These are phyloP conservation scores for Poliocrania exsul DNA, from an alignment of 2,797 vertebrate species.

Conservation along the genomic window DNA sequence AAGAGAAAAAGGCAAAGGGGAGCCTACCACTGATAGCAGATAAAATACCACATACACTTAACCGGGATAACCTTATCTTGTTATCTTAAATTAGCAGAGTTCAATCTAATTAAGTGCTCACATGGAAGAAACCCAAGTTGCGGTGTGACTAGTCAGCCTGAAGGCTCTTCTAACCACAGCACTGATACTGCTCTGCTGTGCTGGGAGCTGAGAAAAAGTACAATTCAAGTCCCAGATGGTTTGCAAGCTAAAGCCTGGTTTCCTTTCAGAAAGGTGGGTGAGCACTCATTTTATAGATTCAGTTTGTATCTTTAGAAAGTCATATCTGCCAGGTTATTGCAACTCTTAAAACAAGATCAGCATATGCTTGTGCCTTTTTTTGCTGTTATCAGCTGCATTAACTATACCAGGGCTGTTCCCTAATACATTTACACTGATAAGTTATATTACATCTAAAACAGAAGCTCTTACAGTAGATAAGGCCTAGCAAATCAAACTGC, in stretches of 20 bases:
- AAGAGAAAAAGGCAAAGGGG: neutral
- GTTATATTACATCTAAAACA: neutral
- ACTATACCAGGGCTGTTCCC: neutral
- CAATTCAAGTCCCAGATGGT: neutral
- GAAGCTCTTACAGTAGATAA: conserved; percentile 12
- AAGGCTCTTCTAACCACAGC: neutral
- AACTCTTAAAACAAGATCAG: neutral
- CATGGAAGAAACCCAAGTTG: conserved; percentile 43
- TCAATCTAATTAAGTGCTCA: conserved; percentile 61
- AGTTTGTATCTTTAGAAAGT: neutral
- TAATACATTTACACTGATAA: conserved; percentile 19
- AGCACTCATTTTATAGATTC: neutral
- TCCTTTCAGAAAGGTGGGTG: neutral
- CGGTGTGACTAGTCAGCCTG: conserved; percentile 20
- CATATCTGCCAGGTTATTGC: neutral
- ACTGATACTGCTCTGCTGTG: neutral
- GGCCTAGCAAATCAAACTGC: neutral
- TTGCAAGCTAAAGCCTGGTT: neutral
- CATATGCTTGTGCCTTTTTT: neutral
- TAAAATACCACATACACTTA: neutral
- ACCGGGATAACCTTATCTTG: conserved; percentile 41
- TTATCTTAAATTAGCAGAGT: conserved; percentile 59
- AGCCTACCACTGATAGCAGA: conserved; percentile 7
- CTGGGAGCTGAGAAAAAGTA: neutral
- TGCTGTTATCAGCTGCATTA: conserved; percentile 1